Base-by-base conservation (phyloP, 2,113 vertebrate species). In the Noturus placidus region DNA sequence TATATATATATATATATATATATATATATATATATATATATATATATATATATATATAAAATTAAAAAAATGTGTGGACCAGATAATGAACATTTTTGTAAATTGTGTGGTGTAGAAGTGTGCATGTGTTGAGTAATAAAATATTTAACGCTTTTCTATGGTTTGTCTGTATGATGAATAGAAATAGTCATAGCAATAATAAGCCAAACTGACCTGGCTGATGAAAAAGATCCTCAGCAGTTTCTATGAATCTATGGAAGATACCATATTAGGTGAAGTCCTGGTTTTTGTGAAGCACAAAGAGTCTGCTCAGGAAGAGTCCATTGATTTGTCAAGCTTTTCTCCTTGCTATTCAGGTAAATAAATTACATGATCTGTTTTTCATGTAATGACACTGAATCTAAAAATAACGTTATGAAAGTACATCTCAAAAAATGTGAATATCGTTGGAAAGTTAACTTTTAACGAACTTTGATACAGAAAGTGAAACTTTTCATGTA, bases 51-150 rank as follows among this genome's bases (percentile, higher is more conserved):
- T 46, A 8, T 46, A 9, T 46, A 8, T 46, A 46, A 38, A 38
- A 38, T n/a, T n/a, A n/a, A n/a, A n/a, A n/a, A n/a, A n/a, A 7
- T 52, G 0, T 38, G 25, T 15, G 42, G 5, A 33, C 50, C n/a
- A 35, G 59, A 80, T 80, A 80, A 35, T 57, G 78, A 35, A 81
- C 33, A 81, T 59, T 59, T 81, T 25, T 81, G 30, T 38, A 4
- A 81, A 35, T 22, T 15, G 9, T 59, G 9, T 20, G 15, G n/a
- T 81, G 25, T 59, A 38, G 4, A 38, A 35, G 2, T 20, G 25
- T 54, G 8, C 5, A 57, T 17, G n/a, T 10, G 9, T 59, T 5
- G 14, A 25, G 33, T 25, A 81, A 81, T 59, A 81, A 81, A 33
- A 54, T 57, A 54, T 35, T 57, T 80, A 57, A 25, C 20, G 25